Percentiles rank a stretch among this genome's conserved stretches.
These are phyloP conservation scores for Axis porcinus DNA, from an alignment of 2,113 vertebrate genomes.

Conservation along the genomic window DNA sequence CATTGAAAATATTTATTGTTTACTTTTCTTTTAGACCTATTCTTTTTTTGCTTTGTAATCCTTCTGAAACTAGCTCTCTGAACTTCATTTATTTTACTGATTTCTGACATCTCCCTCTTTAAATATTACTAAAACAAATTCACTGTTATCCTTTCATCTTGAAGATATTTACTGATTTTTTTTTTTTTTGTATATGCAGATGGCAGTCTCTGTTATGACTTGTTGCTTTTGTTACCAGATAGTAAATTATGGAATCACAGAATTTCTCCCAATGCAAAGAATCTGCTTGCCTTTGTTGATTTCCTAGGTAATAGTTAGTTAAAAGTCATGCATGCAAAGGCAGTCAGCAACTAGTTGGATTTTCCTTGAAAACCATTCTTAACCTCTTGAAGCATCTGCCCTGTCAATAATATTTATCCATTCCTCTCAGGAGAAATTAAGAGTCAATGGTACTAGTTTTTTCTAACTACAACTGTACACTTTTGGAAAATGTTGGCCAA, in stretches of 20 bases:
- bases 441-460: neutral
- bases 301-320: slow-evolving; percentile 2
- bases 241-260: slow-evolving; percentile 6
- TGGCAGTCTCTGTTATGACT: neutral
- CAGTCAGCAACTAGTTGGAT: neutral
- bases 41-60: slow-evolving; percentile 22
- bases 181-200: neutral
- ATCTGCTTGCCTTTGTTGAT: slow-evolving; percentile 28
- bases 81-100: slow-evolving; percentile 4
- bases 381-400: neutral
- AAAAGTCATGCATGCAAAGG: neutral
- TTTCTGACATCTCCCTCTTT: slow-evolving; percentile 11
- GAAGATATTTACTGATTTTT: slow-evolving; percentile 8
- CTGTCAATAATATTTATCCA: neutral
- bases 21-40: neutral
- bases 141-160: neutral
- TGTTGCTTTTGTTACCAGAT: slow-evolving; percentile 20
- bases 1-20: neutral
- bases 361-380: neutral
- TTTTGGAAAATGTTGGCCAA: slow-evolving; percentile 12
- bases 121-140: neutral
- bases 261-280: neutral
- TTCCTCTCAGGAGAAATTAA: slow-evolving; percentile 7
- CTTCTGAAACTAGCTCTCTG: neutral
- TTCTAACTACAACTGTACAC: neutral